These are phyloP conservation scores for Ptilonorhynchus violaceus DNA, from an alignment of 2,113 vertebrate genomes.

Conservation along the genomic window DNA sequence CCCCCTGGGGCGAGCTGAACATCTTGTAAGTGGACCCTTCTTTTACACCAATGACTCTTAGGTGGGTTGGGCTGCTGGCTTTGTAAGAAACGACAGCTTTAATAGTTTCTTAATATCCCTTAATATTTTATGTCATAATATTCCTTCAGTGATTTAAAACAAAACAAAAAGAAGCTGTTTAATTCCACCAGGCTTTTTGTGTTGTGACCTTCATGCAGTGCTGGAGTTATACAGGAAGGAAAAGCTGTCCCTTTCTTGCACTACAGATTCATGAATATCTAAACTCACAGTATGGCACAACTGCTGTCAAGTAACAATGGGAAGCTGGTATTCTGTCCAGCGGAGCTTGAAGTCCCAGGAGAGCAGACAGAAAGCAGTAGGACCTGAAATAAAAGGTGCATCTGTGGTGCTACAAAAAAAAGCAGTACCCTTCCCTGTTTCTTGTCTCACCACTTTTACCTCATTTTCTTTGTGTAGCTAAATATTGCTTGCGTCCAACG, in stretches of 20 bases:
- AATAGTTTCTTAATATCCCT: not conserved
- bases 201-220: not conserved
- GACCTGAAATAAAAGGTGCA: not conserved
- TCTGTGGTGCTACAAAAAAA: not conserved
- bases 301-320: not conserved
- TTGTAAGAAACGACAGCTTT: not conserved
- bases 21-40: not conserved
- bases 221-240: not conserved
- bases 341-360: not conserved
- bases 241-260: not conserved
- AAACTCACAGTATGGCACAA: not conserved
- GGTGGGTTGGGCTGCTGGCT: not conserved
- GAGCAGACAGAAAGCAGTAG: not conserved
- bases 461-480: not conserved
- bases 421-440: not conserved
- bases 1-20: not conserved
- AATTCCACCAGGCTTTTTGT: not conserved
- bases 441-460: not conserved
- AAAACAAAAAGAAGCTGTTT: not conserved
- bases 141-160: not conserved
- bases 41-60: not conserved
- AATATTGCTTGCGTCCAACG: not conserved
- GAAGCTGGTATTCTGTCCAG: not conserved
- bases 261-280: constrained; percentile 5
- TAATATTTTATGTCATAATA: not conserved